A percentile compares a stretch with the other conserved stretches of the same genome.
Evolutionary conservation across 2,113 vertebrate genomes (phyloP).

Genomic region (Myrmecobius fasciatus): DNA sequence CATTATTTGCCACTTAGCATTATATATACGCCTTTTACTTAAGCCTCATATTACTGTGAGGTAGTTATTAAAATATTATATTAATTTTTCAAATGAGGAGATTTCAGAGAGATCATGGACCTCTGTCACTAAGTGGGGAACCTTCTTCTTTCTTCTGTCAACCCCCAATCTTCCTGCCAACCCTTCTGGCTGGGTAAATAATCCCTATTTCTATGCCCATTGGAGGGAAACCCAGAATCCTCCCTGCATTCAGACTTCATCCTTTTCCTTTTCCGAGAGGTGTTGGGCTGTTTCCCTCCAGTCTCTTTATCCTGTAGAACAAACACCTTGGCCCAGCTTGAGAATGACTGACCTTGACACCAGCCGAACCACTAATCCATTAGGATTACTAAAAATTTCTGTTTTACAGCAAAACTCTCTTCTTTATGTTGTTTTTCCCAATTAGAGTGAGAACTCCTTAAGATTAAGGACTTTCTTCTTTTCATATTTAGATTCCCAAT

Average conservation of each 20-base stretch:
- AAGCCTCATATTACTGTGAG: not conserved
- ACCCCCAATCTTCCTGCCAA: not conserved
- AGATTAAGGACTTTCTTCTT: not conserved
- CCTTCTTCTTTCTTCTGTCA: not conserved
- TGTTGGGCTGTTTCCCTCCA: not conserved
- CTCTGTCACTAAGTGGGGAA: not conserved
- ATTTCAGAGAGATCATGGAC: not conserved
- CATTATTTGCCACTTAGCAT: not conserved
- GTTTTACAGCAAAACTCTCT: not conserved
- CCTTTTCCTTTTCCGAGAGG: not conserved
- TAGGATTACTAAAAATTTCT: not conserved
- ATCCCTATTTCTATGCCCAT: not conserved
- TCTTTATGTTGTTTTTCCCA: not conserved
- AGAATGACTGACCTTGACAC: not conserved
- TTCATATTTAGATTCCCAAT: not conserved
- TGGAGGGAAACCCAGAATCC: not conserved
- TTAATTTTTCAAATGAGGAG: slow-evolving; percentile 1
- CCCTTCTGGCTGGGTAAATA: not conserved
- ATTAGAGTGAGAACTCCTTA: not conserved
- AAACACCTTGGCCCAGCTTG: not conserved
- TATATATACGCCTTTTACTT: too few relatives aligned
- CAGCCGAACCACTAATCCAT: not conserved
- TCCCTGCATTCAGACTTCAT: not conserved
- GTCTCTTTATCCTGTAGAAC: not conserved
- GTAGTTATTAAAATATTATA: not conserved